Evolutionary conservation across 1,140 invertebrate genomes (phyloP), one percentile per base, ranked within the genome.

Genomic region (Ceratina calcarata): DNA sequence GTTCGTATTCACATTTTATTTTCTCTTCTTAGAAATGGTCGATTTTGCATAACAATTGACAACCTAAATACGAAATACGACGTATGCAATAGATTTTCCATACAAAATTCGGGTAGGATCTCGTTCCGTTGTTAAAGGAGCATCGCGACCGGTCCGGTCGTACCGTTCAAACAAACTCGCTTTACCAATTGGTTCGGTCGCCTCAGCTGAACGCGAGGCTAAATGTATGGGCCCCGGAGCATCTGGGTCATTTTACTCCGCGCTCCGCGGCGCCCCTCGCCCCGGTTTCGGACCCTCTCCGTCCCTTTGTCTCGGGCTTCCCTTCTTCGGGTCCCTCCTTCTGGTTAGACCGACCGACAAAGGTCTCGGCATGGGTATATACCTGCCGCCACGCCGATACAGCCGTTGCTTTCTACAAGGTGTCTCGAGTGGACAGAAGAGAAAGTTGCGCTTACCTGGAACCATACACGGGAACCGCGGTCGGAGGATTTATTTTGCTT

Each of bases 301-400:
- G 83, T 84, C 84, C 77, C 81, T 89, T 89, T 89, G 86, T 88
- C 81, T 86, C 79, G 77, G 24, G 76, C 62, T 72, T 77, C 67
- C 70, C 82, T 78, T 61, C 20, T 49, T 16, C 16, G 55, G 16
- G 69, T 67, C 65, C 60, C 64, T 60, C 67, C 71, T 79, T 71
- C 76, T 80, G 70, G 72, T 70, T 76, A 51, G 53, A 27, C 51
- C 69, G 68, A 82, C 68, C 82, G 69, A 86, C 80, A 86, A 84
- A 87, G 82, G 78, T 81, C 83, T 85, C 73, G 78, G 69, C 80
- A 78, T 81, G 71, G 80, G 64, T 71, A 61, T 65, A 81, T 85
- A 81, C 79, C 80, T 83, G 78, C 60, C 65, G 74, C n/a, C 74
- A 18, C 83, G 65, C 57, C 64, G 79, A 80, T 86, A 78, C 85